These are phyloP conservation scores for Anthophora plumipes DNA, from an alignment of 2,888 invertebrate species.

Conservation along the genomic window DNA sequence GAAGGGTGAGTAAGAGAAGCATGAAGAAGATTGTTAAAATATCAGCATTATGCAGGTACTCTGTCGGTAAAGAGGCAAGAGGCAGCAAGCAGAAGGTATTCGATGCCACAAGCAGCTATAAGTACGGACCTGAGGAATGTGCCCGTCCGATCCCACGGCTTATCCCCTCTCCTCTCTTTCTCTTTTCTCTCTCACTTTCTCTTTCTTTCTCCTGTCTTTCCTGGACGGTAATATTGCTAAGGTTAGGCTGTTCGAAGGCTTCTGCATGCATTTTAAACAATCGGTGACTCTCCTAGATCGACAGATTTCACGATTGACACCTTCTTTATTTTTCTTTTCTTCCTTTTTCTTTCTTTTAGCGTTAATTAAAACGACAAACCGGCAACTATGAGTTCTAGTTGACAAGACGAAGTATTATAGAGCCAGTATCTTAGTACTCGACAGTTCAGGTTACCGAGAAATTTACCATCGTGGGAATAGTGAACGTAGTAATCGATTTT, in stretches of 20 bases:
- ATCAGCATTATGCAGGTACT: constrained; percentile 69
- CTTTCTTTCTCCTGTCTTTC: constrained; percentile 46
- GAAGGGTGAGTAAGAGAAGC: constrained; percentile 2
- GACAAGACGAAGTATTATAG: constrained; percentile 8
- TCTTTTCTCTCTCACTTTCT: constrained; percentile 55
- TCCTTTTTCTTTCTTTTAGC: constrained; percentile 7
- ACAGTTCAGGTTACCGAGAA: not conserved
- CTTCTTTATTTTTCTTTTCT: not conserved
- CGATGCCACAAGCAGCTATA: constrained; percentile 78
- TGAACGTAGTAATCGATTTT: not conserved
- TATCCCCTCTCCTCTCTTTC: constrained; percentile 74
- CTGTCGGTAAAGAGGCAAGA: constrained; percentile 68
- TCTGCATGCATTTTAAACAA: constrained; percentile 58
- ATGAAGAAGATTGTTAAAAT: constrained; percentile 59
- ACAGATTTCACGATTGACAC: constrained; percentile 28
- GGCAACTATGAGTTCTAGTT: constrained; percentile 3
- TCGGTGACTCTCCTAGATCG: constrained; percentile 53
- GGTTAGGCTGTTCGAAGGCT: constrained; percentile 65
- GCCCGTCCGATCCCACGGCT: constrained; percentile 84
- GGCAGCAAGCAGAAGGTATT: constrained; percentile 74
- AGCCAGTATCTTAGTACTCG: not conserved
- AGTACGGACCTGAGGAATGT: constrained; percentile 82
- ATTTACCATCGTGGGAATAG: constrained; percentile 18
- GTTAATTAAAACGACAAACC: constrained; percentile 21
- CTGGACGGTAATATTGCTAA: constrained; percentile 59